Conservation (phyloP, 2,113 vertebrate species). For the Dendrocopos noguchii region DNA sequence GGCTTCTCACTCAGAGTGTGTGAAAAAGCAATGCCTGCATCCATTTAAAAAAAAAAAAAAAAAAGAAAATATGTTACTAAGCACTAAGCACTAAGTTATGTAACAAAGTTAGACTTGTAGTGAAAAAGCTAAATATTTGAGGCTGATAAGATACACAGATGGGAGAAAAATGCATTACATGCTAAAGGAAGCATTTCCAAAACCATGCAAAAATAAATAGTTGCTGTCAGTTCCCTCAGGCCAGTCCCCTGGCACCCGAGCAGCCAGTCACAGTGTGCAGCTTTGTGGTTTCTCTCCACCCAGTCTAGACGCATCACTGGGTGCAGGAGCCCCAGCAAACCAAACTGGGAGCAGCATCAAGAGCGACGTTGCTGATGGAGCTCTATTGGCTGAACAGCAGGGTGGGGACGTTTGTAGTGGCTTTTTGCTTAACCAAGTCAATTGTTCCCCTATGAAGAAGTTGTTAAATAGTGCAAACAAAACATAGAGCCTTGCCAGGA, state of each 20-base stretch:
- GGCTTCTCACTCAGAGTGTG: neutral
- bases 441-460: neutral
- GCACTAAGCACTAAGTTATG: neutral
- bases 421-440: neutral
- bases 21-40: neutral
- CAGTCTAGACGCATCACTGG: fast-evolving
- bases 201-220: neutral
- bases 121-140: neutral
- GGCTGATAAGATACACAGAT: neutral
- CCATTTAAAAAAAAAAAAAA: fast-evolving
- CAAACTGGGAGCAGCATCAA: neutral
- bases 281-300: neutral
- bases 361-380: neutral
- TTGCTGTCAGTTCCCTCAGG: neutral
- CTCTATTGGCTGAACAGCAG: neutral
- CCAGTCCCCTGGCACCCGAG: fast-evolving
- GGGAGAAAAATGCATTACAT: neutral
- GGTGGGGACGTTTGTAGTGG: neutral
- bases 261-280: fast-evolving
- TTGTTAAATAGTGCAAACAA: neutral
- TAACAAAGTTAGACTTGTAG: neutral
- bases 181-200: neutral
- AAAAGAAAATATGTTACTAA: neutral
- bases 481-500: neutral
- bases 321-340: neutral